These are phyloP conservation scores for Anthoptus insignis DNA, from an alignment of 2,888 invertebrate genomes.

Conservation along the genomic window DNA sequence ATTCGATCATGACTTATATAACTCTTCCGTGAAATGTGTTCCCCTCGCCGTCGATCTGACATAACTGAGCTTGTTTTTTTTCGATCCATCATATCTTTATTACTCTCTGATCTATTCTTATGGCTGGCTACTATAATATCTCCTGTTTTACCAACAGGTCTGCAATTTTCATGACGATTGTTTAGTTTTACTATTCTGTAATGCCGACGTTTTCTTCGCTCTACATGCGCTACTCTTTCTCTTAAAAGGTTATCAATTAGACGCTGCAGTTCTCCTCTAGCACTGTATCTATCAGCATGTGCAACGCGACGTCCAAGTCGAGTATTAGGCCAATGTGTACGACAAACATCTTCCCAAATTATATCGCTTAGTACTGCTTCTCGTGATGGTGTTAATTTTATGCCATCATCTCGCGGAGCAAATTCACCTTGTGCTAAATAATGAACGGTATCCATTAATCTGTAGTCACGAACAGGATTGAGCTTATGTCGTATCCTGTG, in stretches of 20 bases:
- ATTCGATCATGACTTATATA: conserved; percentile 67
- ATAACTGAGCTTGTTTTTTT: conserved; percentile 61
- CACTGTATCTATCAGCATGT: conserved; percentile 68
- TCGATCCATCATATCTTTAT: conserved; percentile 62
- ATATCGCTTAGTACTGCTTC: conserved; percentile 83
- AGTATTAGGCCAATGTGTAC: conserved; percentile 81
- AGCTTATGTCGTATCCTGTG: conserved; percentile 80
- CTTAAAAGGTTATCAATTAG: conserved; percentile 76
- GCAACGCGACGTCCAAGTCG: conserved; percentile 69
- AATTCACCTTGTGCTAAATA: conserved; percentile 83
- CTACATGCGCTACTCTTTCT: conserved; percentile 78
- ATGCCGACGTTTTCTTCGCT: conserved; percentile 77
- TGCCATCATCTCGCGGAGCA: conserved; percentile 81
- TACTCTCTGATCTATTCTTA: conserved; percentile 67
- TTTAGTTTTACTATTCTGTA: conserved; percentile 80
- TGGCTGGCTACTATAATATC: conserved; percentile 82
- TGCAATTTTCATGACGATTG: conserved; percentile 75
- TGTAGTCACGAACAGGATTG: conserved; percentile 79
- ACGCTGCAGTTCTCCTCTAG: conserved; percentile 74
- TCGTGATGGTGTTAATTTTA: conserved; percentile 78
- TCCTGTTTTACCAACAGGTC: conserved; percentile 77
- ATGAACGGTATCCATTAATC: conserved; percentile 82
- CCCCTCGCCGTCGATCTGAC: conserved; percentile 58
- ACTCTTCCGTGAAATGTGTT: conserved; percentile 55
- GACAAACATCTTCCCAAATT: conserved; percentile 82